Evolutionary conservation across 2,888 invertebrate species (phyloP).

Genomic region (Drosophila setosimentum): DNA sequence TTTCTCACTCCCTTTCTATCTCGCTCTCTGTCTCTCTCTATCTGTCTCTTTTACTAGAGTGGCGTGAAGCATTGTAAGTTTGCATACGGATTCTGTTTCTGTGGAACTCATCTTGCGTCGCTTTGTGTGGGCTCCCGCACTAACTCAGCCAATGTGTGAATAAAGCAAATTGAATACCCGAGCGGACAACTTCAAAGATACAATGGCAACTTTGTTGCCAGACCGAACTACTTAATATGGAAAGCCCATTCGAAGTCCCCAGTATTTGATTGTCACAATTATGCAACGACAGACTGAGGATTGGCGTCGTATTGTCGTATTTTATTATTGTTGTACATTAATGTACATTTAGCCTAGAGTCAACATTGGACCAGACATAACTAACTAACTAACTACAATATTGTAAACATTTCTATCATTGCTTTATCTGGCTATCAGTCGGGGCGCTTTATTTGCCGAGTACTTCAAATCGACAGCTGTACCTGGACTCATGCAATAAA

Average conservation of each 20-base stretch:
- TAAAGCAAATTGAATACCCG: slow-evolving; percentile 62
- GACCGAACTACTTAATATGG: slow-evolving; percentile 14
- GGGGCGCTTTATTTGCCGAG: slow-evolving; percentile 62
- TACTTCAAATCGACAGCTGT: slow-evolving; percentile 75
- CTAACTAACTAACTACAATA: slow-evolving; percentile 47
- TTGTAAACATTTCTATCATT: slow-evolving; percentile 63
- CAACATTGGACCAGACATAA: slow-evolving; percentile 48
- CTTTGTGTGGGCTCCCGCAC: slow-evolving; percentile 61
- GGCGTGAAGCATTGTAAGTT: slow-evolving; percentile 26
- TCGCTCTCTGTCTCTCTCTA: neutral
- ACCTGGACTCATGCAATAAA: slow-evolving; percentile 26
- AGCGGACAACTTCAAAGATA: slow-evolving; percentile 69
- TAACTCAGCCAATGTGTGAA: slow-evolving; percentile 50
- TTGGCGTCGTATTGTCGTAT: slow-evolving; percentile 15
- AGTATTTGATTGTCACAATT: slow-evolving; percentile 27
- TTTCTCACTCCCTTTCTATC: neutral
- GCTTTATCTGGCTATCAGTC: slow-evolving; percentile 57
- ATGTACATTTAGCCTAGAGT: slow-evolving; percentile 34
- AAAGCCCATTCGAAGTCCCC: slow-evolving; percentile 22
- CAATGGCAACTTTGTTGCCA: slow-evolving; percentile 63
- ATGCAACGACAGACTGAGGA: slow-evolving; percentile 19
- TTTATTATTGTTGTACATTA: slow-evolving; percentile 1
- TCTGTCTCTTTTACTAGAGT: neutral
- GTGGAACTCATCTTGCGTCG: slow-evolving; percentile 48
- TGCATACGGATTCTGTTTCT: slow-evolving; percentile 56